phyloP scores from a whole-genome alignment of 2,888 invertebrate genomes.

The Hydropsyche betteni region DNA sequence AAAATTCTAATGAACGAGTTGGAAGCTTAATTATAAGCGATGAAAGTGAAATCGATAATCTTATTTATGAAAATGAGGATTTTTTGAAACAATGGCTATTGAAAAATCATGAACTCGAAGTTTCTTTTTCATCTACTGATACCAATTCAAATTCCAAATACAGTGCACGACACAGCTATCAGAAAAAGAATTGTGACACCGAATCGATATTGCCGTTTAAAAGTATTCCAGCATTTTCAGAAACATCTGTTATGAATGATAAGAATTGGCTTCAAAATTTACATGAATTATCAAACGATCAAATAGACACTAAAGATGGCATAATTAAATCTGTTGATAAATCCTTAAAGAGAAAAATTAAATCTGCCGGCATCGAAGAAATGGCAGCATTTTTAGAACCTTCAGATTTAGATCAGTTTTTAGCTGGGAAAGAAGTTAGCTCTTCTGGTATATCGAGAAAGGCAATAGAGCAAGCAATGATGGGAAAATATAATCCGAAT shows the following conservation, averaged over 20 bases:
- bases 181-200: not conserved
- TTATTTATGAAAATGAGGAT: constrained; percentile 58
- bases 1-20: constrained; percentile 15
- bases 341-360: constrained; percentile 58
- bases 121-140: constrained; percentile 59
- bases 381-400: constrained; percentile 63
- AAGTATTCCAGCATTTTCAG: not conserved
- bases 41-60: constrained; percentile 42
- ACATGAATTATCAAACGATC: not conserved
- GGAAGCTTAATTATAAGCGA: constrained; percentile 21
- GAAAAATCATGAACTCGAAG: constrained; percentile 64
- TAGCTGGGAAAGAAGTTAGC: constrained; percentile 64
- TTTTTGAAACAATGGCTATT: constrained; percentile 65
- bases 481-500: constrained; percentile 66
- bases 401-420: constrained; percentile 64
- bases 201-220: not conserved
- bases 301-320: constrained; percentile 21
- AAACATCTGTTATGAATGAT: not conserved
- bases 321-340: constrained; percentile 53
- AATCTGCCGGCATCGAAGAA: constrained; percentile 58
- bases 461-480: constrained; percentile 64
- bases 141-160: constrained; percentile 19
- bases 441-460: constrained; percentile 64
- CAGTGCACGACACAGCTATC: not conserved
- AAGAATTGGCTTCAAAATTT: constrained; percentile 14